These are phyloP conservation scores for Hedychridium roseum DNA, from an alignment of 2,888 invertebrate genomes.

Conservation along the genomic window DNA sequence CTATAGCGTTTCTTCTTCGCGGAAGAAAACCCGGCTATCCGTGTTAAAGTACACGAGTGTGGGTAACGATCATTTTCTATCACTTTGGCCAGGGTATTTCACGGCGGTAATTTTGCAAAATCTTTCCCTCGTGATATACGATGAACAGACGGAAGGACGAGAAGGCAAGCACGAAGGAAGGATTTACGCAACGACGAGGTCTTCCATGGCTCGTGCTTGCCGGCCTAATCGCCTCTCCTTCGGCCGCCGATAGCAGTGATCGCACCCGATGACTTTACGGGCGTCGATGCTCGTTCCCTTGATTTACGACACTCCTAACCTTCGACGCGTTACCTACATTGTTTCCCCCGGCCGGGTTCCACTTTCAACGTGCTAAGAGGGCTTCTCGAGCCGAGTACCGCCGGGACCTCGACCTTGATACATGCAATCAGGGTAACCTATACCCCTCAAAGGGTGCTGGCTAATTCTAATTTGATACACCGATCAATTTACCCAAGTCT, in stretches of 20 bases:
- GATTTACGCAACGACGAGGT: constrained; percentile 18
- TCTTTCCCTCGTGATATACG: too few relatives aligned
- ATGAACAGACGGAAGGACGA: too few relatives aligned
- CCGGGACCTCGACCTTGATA: constrained; percentile 26
- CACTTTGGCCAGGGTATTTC: too few relatives aligned
- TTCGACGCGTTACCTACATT: constrained; percentile 52
- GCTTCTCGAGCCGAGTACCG: constrained; percentile 13
- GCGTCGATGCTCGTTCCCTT: constrained; percentile 59
- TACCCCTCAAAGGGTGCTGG: too few relatives aligned
- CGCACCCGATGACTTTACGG: constrained; percentile 59
- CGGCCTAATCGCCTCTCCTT: constrained; percentile 40
- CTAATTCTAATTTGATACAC: too few relatives aligned
- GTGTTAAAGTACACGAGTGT: too few relatives aligned
- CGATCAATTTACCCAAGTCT: too few relatives aligned
- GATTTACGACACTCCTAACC: constrained; percentile 59
- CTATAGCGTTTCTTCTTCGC: too few relatives aligned
- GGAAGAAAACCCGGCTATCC: too few relatives aligned
- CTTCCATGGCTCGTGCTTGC: constrained; percentile 19
- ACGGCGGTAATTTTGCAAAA: too few relatives aligned
- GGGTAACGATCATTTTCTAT: too few relatives aligned
- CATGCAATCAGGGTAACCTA: too few relatives aligned
- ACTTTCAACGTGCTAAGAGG: constrained; percentile 34
- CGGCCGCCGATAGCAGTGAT: constrained; percentile 48
- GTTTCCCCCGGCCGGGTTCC: constrained; percentile 41
- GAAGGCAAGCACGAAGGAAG: constrained; percentile 23